phyloP scores from a whole-genome alignment of 2,888 invertebrate genomes.

The Hermaeophaga mercurialis region DNA sequence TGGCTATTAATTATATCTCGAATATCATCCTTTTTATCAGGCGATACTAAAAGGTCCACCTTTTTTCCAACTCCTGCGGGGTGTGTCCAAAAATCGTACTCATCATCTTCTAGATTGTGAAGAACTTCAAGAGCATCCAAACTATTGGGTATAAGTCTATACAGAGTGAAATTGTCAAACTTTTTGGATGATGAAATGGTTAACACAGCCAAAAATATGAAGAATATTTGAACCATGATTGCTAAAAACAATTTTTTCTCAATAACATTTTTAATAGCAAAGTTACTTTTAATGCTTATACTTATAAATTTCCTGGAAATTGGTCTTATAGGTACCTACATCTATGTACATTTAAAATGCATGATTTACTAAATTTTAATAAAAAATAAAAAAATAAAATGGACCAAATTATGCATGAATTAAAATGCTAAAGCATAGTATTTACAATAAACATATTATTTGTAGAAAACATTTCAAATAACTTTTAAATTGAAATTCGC shows the following conservation, averaged over 20 bases:
- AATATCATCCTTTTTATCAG: slow-evolving; percentile 59
- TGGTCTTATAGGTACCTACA: no score
- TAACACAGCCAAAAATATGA: background rate
- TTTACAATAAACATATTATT: no score
- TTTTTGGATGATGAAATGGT: slow-evolving; percentile 13
- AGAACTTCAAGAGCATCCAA: slow-evolving; percentile 54
- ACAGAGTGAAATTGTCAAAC: slow-evolving; percentile 48
- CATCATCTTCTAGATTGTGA: slow-evolving; percentile 49
- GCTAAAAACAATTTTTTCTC: background rate
- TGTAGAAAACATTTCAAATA: no score
- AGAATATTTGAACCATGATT: background rate
- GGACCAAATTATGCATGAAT: no score
- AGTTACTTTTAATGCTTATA: no score
- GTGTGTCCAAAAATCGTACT: slow-evolving; percentile 37
- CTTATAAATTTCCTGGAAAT: no score
- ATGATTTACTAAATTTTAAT: no score
- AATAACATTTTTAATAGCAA: no score
- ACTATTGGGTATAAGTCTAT: slow-evolving; percentile 44
- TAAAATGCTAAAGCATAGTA: no score
- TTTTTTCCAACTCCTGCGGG: slow-evolving; percentile 45
- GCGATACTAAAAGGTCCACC: slow-evolving; percentile 66
- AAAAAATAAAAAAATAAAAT: no score
- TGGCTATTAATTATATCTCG: slow-evolving; percentile 43
- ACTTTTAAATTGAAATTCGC: no score
- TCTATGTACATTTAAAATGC: no score